Evolutionary conservation across 2,113 vertebrate species (phyloP).

Genomic region (Dasyurus viverrinus): DNA sequence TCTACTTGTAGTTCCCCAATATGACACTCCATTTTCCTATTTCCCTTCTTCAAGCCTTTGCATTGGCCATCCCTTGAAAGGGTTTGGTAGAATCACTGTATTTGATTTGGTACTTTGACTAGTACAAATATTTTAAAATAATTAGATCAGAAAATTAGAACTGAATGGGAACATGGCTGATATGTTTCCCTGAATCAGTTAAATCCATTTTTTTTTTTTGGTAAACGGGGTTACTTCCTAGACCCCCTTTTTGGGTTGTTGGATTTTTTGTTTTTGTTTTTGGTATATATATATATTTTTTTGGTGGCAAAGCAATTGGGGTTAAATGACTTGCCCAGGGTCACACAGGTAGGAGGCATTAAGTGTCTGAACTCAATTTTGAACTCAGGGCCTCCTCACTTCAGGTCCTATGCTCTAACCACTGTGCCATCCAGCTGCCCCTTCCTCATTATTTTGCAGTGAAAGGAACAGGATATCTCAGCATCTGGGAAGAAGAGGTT

Average conservation of each 20-base stretch:
- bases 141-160: not conserved
- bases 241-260: too few species aligned
- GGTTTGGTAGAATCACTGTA: not conserved
- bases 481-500: not conserved
- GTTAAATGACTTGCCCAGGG: too few species aligned
- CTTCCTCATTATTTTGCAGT: not conserved
- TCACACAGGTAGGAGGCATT: too few species aligned
- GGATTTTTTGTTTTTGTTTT: too few species aligned
- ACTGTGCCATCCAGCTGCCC: too few species aligned
- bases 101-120: not conserved
- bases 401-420: too few species aligned
- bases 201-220: not conserved
- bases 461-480: not conserved
- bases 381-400: too few species aligned
- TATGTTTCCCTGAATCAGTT: not conserved
- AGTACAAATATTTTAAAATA: not conserved
- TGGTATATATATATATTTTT: too few species aligned
- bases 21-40: not conserved
- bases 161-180: not conserved
- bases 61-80: not conserved
- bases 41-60: not conserved
- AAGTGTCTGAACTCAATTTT: too few species aligned
- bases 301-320: too few species aligned
- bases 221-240: not conserved
- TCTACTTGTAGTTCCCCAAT: not conserved